Evolutionary conservation across 2,797 vertebrate species (phyloP), one percentile per base, ranked within the genome.

Genomic region (Orestias chungarensis): DNA sequence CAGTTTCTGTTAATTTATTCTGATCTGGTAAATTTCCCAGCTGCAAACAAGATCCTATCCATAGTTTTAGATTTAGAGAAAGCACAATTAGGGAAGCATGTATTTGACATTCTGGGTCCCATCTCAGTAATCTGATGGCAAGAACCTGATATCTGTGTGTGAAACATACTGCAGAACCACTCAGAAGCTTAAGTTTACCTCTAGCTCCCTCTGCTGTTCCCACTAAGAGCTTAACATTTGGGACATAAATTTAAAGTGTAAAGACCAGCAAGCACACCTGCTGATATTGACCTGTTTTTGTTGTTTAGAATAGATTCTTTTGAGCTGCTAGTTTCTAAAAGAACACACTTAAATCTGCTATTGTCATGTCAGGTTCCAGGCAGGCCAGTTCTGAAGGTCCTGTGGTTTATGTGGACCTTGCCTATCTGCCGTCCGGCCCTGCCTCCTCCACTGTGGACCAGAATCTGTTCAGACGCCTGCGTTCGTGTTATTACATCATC

Each of bases 401-500:
- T 27, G 94, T 92, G 0, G 61, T 96, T 3, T 97, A 96, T 23
- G 88, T 99, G 84, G 97, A 99, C 89, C 91, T 99, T 80, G 96
- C 96, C 9, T 99, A 99, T 81, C 82, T 99, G 75, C 97, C 97
- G 0, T 95, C 96, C 0, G 94, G 95, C 0, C 59, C 77, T 1
- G 94, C 95, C 1, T 91, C 95, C 0, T 86, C 93, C 64, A 93
- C 94, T 0, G 86, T 97, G 57, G 95, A 96, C 0, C 84, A 91
- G 42, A 94, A 96, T 12, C 96, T 98, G 50, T 99, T 99, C 87
- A 89, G 87, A 0, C 89, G 92, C 0, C 55, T 98, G 1, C 96
- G 97, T 0, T 94, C 97, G 0, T 95, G 95, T 0, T 96, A 96
- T 82, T 99, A 98, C 29, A 93, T 98, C 68, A 82, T 99, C 83